Conservation (phyloP, 2,888 invertebrate species). For the Cynaeus angustus region DNA sequence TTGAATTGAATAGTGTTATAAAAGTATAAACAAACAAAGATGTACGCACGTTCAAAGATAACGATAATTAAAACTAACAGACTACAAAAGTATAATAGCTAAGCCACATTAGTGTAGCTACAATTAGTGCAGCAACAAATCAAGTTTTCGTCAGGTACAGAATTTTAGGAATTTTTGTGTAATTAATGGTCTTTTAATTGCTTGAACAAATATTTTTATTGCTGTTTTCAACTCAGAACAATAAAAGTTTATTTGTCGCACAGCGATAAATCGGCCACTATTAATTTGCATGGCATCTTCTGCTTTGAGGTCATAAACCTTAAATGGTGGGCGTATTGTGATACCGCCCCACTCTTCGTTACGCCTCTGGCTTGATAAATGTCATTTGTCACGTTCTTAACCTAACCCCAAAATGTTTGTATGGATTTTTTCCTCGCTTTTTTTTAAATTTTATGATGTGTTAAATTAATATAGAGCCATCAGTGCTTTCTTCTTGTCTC, state of each 20-base stretch:
- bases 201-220: too few relatives aligned
- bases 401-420: slow-evolving; percentile 36
- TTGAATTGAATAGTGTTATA: too few relatives aligned
- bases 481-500: slow-evolving; percentile 1
- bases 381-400: slow-evolving; percentile 11
- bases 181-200: too few relatives aligned
- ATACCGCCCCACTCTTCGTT: slow-evolving; percentile 6
- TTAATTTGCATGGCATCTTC: too few relatives aligned
- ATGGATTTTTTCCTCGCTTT: not conserved
- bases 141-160: too few relatives aligned
- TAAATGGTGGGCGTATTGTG: not conserved
- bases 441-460: slow-evolving; percentile 3
- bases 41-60: not conserved
- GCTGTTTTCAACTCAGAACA: too few relatives aligned
- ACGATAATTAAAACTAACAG: slow-evolving; percentile 1
- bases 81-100: not conserved
- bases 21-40: too few relatives aligned
- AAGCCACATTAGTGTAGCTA: not conserved
- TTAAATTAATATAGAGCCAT: not conserved
- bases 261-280: too few relatives aligned
- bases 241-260: too few relatives aligned
- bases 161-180: too few relatives aligned
- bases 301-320: too few relatives aligned
- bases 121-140: too few relatives aligned
- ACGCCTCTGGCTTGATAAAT: not conserved